phyloP scores from a whole-genome alignment of 2,797 vertebrate genomes.

The Macropodus opercularis region DNA sequence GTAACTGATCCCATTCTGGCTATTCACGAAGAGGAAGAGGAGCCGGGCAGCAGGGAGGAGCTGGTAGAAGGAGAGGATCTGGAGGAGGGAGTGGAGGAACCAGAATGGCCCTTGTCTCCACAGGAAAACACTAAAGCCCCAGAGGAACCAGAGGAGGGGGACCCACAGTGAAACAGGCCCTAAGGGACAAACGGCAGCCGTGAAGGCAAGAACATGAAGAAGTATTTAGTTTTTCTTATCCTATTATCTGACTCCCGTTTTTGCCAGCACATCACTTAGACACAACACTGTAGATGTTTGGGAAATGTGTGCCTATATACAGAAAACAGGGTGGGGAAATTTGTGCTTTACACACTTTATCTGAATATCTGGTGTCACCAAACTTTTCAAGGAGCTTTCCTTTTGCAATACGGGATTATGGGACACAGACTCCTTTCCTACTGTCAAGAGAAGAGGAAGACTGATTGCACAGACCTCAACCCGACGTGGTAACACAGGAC shows the following conservation, averaged over 20 bases:
- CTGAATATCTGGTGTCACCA: slow-evolving; percentile 65
- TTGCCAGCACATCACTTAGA: slow-evolving; percentile 97
- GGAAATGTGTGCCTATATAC: slow-evolving; percentile 87
- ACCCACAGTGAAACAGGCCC: slow-evolving; percentile 64
- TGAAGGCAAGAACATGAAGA: slow-evolving; percentile 74
- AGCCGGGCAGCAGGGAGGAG: slow-evolving; percentile 84
- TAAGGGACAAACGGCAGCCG: slow-evolving; percentile 42
- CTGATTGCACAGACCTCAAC: slow-evolving; percentile 66
- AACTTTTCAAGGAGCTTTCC: slow-evolving; percentile 84
- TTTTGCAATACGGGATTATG: slow-evolving; percentile 85
- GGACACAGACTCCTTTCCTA: slow-evolving; percentile 80
- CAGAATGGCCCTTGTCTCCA: slow-evolving; percentile 60
- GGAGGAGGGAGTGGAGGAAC: slow-evolving; percentile 64
- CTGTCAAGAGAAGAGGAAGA: slow-evolving; percentile 70
- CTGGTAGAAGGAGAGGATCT: slow-evolving; percentile 71
- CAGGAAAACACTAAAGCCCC: slow-evolving; percentile 60
- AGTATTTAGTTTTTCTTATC: slow-evolving; percentile 74
- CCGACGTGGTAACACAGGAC: slow-evolving; percentile 65
- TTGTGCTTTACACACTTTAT: slow-evolving; percentile 78
- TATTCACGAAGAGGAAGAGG: slow-evolving; percentile 95
- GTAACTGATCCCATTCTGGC: slow-evolving; percentile 91
- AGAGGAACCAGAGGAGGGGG: slow-evolving; percentile 56
- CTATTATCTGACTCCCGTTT: slow-evolving; percentile 78
- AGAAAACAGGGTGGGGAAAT: slow-evolving; percentile 78
- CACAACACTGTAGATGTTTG: slow-evolving; percentile 99